These are phyloP conservation scores for Coptotermes formosanus DNA, from an alignment of 1,140 invertebrate genomes.

Conservation along the genomic window DNA sequence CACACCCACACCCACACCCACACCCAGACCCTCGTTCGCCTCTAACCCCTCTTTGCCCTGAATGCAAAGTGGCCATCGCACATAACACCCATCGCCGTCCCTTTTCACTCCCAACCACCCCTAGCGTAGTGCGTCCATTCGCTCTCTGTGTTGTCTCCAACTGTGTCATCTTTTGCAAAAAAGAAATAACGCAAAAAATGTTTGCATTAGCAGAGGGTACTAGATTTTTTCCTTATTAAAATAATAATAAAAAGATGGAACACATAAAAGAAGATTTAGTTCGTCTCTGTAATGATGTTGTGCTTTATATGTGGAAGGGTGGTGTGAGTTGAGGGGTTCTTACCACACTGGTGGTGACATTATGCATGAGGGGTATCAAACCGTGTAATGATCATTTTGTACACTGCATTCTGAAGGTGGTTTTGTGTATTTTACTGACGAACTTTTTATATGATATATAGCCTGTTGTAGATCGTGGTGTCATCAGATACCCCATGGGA, in stretches of 20 bases:
- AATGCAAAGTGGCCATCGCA: conserved; percentile 29
- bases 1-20: background rate
- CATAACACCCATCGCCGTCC: conserved; percentile 8
- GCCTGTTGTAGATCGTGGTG: background rate
- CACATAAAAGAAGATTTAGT: conserved; percentile 13
- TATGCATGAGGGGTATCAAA: background rate
- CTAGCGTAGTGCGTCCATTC: background rate
- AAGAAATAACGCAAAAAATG: conserved; percentile 6
- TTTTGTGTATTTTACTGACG: background rate
- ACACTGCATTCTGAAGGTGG: conserved; percentile 1
- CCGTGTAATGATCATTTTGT: conserved; percentile 22
- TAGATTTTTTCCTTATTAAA: conserved; percentile 24
- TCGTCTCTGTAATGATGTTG: background rate
- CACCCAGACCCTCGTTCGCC: background rate
- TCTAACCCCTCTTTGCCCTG: conserved; percentile 13
- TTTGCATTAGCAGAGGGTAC: conserved; percentile 27
- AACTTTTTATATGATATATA: background rate
- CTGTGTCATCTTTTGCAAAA: conserved; percentile 24
- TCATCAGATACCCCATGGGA: conserved; percentile 14
- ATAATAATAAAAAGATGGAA: conserved; percentile 31
- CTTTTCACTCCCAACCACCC: background rate
- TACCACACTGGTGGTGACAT: conserved; percentile 22
- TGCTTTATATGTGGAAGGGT: conserved; percentile 17
- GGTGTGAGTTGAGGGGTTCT: background rate
- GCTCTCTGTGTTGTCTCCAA: conserved; percentile 10